Evolutionary conservation across 1,140 invertebrate species (phyloP).

Genomic region (Leptinotarsa texana): DNA sequence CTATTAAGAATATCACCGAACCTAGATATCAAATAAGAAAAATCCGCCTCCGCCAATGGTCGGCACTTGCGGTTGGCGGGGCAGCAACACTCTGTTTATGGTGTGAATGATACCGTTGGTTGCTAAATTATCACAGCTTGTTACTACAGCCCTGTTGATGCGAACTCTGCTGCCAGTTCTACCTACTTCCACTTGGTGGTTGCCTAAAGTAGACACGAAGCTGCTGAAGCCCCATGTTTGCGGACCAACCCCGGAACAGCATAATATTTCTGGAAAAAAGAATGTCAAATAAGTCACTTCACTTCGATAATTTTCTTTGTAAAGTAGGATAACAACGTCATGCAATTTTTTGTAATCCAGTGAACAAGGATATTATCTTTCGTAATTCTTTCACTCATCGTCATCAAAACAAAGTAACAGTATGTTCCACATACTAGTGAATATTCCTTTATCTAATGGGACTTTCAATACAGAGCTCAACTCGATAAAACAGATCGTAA

Average conservation of each 20-base stretch:
- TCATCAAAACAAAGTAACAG: no score
- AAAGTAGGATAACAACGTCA: no score
- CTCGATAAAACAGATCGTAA: no score
- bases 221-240: constrained; percentile 61
- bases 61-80: constrained; percentile 44
- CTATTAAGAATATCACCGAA: neutral
- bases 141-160: constrained; percentile 61
- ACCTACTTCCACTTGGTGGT: constrained; percentile 56
- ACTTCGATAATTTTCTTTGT: no score
- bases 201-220: constrained; percentile 57
- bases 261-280: constrained; percentile 60
- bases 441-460: no score
- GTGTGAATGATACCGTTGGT: constrained; percentile 66
- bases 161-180: constrained; percentile 59
- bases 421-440: no score
- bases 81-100: constrained; percentile 60
- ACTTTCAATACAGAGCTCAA: no score
- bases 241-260: constrained; percentile 63
- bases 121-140: constrained; percentile 63
- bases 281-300: neutral
- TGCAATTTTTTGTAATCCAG: no score
- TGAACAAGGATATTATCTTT: no score
- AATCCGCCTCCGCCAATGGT: constrained; percentile 43
- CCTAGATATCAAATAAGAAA: constrained; percentile 55
- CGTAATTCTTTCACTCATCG: no score